Percentiles rank a stretch among this genome's conserved stretches.
Evolutionary conservation across 2,113 vertebrate species (phyloP).

Genomic region (Meles meles): DNA sequence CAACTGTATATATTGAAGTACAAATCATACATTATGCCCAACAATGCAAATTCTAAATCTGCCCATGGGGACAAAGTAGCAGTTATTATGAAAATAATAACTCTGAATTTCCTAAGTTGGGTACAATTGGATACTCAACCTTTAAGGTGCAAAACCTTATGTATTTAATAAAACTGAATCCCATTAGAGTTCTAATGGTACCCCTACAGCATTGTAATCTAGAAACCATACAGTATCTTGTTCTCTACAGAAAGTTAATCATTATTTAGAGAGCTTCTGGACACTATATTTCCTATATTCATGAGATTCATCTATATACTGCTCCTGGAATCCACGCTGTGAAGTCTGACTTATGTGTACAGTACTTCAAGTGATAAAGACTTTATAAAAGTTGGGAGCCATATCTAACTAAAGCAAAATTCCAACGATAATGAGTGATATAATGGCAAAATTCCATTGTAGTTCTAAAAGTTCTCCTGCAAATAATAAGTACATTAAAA

Average conservation of each 20-base stretch:
- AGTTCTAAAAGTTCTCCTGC: not conserved
- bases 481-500: slow-evolving; percentile 30
- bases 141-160: slow-evolving; percentile 9
- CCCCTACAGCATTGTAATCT: not conserved
- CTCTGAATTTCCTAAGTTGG: slow-evolving; percentile 2
- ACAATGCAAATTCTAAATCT: slow-evolving; percentile 35
- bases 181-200: not conserved
- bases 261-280: not conserved
- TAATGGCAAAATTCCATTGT: not conserved
- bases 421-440: not conserved
- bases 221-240: not conserved
- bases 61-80: not conserved
- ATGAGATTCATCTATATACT: not conserved
- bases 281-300: not conserved
- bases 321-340: not conserved
- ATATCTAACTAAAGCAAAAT: slow-evolving; percentile 27
- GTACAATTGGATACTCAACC: slow-evolving; percentile 11
- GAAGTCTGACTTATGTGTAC: not conserved
- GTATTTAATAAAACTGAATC: slow-evolving; percentile 18
- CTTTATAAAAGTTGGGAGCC: not conserved
- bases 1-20: slow-evolving; percentile 6
- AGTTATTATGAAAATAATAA: not conserved
- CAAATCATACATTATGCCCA: slow-evolving; percentile 9
- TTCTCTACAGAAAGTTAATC: not conserved
- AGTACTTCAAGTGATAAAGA: not conserved